Evolutionary conservation across 2,888 invertebrate genomes (phyloP).

Genomic region (Thecocarcelia acutangulata): DNA sequence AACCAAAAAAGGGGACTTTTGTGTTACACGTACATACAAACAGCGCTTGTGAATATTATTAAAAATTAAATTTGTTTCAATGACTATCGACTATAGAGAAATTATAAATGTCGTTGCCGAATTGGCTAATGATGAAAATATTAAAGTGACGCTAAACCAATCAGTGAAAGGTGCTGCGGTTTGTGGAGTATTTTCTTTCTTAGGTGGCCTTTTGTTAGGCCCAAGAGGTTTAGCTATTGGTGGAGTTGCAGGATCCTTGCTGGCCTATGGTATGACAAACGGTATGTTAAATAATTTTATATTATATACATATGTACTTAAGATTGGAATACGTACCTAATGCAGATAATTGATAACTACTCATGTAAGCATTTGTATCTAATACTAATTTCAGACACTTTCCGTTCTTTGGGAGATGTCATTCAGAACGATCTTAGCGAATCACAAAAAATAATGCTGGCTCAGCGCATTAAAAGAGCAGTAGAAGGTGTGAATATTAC

Average conservation of each 20-base stretch:
- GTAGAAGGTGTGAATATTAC: too few relatives aligned
- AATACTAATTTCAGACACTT: slow-evolving; percentile 73
- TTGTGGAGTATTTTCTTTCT: slow-evolving; percentile 78
- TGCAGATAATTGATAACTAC: slow-evolving; percentile 3
- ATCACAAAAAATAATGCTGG: slow-evolving; percentile 75
- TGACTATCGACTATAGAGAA: slow-evolving; percentile 79
- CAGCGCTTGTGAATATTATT: too few relatives aligned
- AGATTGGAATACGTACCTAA: slow-evolving; percentile 38
- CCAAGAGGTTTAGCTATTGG: slow-evolving; percentile 79
- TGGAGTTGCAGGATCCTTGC: slow-evolving; percentile 78
- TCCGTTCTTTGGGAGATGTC: slow-evolving; percentile 79
- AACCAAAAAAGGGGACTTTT: too few relatives aligned
- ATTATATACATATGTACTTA: slow-evolving; percentile 23
- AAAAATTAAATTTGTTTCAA: slow-evolving; percentile 69
- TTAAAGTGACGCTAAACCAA: slow-evolving; percentile 77
- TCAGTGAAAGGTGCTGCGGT: slow-evolving; percentile 78
- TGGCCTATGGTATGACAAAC: slow-evolving; percentile 77
- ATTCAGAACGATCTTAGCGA: slow-evolving; percentile 79
- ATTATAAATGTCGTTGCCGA: slow-evolving; percentile 79
- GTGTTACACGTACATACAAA: too few relatives aligned
- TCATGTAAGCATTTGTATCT: background rate
- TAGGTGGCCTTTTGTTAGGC: slow-evolving; percentile 78
- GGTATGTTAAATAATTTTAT: slow-evolving; percentile 71
- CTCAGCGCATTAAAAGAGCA: too few relatives aligned
- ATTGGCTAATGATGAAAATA: slow-evolving; percentile 78